These are phyloP conservation scores for Cebus imitator DNA, from an alignment of 2,113 vertebrate genomes.

Conservation along the genomic window DNA sequence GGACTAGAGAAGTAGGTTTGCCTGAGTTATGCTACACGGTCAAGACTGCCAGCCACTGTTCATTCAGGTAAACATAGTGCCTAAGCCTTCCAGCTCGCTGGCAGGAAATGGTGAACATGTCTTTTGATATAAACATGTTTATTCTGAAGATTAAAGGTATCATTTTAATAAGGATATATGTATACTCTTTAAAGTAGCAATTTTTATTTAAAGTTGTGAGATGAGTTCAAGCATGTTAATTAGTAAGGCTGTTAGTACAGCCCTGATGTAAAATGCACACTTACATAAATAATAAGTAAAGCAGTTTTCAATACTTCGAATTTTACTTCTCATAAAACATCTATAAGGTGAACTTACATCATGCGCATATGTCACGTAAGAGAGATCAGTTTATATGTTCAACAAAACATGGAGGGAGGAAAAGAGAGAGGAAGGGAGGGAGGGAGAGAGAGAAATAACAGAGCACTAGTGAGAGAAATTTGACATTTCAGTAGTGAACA, in stretches of 20 bases:
- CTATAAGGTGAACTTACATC: neutral
- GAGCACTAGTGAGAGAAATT: neutral
- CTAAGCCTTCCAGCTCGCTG: neutral
- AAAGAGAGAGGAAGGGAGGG: neutral
- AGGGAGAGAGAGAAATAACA: neutral
- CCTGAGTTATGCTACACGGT: neutral
- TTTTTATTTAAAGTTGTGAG: neutral
- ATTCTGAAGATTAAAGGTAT: neutral
- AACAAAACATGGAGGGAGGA: neutral
- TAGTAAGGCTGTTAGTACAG: neutral
- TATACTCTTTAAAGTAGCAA: neutral
- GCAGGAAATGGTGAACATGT: neutral
- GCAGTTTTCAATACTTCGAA: neutral
- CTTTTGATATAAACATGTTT: neutral
- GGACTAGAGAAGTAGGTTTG: neutral
- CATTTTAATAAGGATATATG: neutral
- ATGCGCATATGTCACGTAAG: neutral
- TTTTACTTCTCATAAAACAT: neutral
- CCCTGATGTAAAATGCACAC: neutral
- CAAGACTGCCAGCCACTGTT: neutral
- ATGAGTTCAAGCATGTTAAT: neutral
- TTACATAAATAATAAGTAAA: neutral
- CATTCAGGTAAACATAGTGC: neutral
- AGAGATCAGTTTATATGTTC: neutral
- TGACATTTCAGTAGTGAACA: rapidly evolving